phyloP scores from a whole-genome alignment of 2,797 vertebrate species.

The Oreochromis grahami region DNA sequence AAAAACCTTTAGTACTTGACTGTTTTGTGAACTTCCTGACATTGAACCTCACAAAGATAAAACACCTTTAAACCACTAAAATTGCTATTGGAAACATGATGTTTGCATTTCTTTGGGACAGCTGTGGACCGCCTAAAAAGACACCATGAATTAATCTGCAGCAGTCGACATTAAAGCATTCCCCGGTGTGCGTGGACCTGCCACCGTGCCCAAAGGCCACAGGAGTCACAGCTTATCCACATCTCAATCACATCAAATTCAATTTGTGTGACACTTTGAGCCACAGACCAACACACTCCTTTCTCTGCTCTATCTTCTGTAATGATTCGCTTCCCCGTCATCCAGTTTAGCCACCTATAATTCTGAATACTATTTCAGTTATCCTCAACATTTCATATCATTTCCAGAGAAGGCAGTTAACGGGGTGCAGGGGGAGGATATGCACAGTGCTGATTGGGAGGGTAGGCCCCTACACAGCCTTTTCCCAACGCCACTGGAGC shows the following conservation, averaged over 20 bases:
- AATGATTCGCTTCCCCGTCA: not conserved
- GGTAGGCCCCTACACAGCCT: not conserved
- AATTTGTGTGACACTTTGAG: constrained; percentile 18
- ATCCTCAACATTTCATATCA: constrained; percentile 2
- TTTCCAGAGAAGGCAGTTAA: constrained; percentile 15
- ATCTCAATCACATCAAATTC: not conserved
- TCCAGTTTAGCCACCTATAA: not conserved
- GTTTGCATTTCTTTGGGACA: not conserved
- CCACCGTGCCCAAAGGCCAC: not conserved
- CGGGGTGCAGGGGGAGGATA: not conserved
- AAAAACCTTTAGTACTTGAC: not conserved
- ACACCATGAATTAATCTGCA: not conserved
- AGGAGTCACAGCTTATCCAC: not conserved
- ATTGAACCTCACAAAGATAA: not conserved
- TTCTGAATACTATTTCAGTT: constrained; percentile 16
- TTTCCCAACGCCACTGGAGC: not conserved
- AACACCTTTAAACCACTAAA: not conserved
- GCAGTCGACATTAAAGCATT: not conserved
- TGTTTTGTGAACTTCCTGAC: not conserved
- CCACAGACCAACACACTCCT: not conserved
- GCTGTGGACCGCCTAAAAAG: not conserved
- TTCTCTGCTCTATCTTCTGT: constrained; percentile 10
- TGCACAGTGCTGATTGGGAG: not conserved
- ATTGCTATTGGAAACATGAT: not conserved
- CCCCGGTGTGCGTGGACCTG: not conserved